Evolutionary conservation across 2,888 invertebrate genomes (phyloP).

Genomic region (Agrotis segetum): DNA sequence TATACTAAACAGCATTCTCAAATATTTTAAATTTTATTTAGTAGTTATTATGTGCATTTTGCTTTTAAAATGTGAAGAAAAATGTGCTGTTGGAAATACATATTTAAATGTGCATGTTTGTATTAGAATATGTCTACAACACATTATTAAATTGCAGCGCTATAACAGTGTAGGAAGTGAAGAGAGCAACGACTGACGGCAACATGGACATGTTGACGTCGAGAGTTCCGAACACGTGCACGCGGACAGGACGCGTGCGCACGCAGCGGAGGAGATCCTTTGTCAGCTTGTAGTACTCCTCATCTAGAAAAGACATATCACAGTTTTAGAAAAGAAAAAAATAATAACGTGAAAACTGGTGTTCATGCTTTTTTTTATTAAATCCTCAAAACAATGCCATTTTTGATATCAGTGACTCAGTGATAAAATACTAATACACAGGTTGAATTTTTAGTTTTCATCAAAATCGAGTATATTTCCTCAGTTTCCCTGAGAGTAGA

Average conservation of each 20-base stretch:
- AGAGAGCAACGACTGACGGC: slow-evolving; percentile 72
- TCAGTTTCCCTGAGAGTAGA: too few relatives aligned
- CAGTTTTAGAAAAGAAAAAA: not conserved
- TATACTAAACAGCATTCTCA: not conserved
- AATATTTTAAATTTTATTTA: not conserved
- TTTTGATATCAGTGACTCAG: too few relatives aligned
- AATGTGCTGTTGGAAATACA: not conserved
- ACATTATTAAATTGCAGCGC: slow-evolving; percentile 73
- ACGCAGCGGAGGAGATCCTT: slow-evolving; percentile 73
- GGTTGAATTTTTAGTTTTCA: too few relatives aligned
- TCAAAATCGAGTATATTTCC: too few relatives aligned
- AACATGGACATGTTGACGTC: slow-evolving; percentile 75
- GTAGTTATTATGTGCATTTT: not conserved
- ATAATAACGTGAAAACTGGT: not conserved
- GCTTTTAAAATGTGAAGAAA: not conserved
- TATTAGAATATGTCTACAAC: slow-evolving; percentile 14
- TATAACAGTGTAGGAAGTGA: slow-evolving; percentile 77
- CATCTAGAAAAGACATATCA: slow-evolving; percentile 54
- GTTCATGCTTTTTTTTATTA: too few relatives aligned
- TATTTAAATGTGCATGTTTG: too few relatives aligned
- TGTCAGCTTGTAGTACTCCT: slow-evolving; percentile 65
- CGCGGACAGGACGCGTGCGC: slow-evolving; percentile 67
- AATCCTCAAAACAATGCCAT: too few relatives aligned
- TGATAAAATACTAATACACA: too few relatives aligned
- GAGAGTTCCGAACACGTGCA: slow-evolving; percentile 70